Base-by-base conservation (phyloP, 2,113 vertebrate genomes). In the Xyrauchen texanus region DNA sequence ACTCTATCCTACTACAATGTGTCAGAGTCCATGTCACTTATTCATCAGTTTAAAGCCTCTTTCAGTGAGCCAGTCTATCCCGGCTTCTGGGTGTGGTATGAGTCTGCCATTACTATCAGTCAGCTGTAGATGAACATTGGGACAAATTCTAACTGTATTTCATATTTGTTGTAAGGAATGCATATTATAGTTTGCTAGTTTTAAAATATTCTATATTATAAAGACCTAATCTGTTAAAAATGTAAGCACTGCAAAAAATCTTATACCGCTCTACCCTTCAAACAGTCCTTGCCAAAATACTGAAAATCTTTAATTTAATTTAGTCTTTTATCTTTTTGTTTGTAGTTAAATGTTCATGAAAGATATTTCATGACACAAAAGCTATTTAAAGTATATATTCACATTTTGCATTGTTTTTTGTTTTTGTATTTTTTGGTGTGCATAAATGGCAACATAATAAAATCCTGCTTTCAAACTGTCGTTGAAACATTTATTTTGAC, bases 51-150 rank as follows among this genome's bases (percentile, higher is more conserved):
- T 80, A 91, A 94, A 62, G 90, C 88, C 73, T 88, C 91, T 34
- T 96, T 96, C 65, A 87, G 69, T 2, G 94, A 96, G 81, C 79
- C 90, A 0, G 88, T 96, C 15, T 95, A 94, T 70, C 87, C 91
- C 0, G 91, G 93, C 11, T 95, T 96, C 84, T 96, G 95, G 94
- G 93, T 96, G 71, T 95, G 94, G 92, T 93, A 93, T 13, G 92
- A 92, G 79, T 94, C 93, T 2, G 90, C 91, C 49, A 42, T 94
- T 62, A 89, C 83, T 57, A 76, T 94, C 71, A 69, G 85, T 63
- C 91, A 92, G 80, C 80, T 89, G 81, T 88, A 84, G 76, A 58
- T 57, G n/a, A n/a, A 58, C 34, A n/a, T 47, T 47, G 7, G 7
- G 52, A 10, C 47, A 55, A 55, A 7, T 46, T 52, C 4, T n/a